Base-by-base conservation (phyloP, 2,888 invertebrate genomes). In the Tolmerus cingulatus region DNA sequence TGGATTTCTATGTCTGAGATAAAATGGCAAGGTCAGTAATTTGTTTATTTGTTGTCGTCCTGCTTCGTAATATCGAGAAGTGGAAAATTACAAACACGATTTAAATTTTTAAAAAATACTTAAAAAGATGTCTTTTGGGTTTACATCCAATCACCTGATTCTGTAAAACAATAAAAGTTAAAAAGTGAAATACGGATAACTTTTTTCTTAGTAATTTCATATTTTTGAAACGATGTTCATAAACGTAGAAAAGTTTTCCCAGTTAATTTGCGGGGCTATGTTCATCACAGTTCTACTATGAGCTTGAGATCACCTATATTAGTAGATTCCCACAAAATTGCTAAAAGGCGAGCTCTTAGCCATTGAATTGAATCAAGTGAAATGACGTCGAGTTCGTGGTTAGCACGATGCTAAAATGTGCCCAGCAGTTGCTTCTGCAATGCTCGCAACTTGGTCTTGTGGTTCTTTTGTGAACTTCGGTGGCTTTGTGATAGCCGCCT, bases 371-470 rank as follows among this genome's bases (percentile, higher is more conserved):
- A 78, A 78, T 78, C 43, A 43, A 23, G 40, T 23, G 46, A 43
- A 78, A 78, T 78, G 19, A 78, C 43, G 78, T 14, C 1, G 14
- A n/a, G 43, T 43, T 78, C 78, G 78, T 19, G 78, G 78, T 43
- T 78, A 66, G n/a, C 43, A 5, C 12, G 19, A 43, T 78, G 43
- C 78, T 78, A 78, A 78, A 78, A 40, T 19, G 81, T 81, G 34
- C n/a, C 88, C 88, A 23, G 88, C 88, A 88, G 88, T 87, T 87
- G 88, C 88, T 88, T 85, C 88, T 88, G 88, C 87, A 87, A 87
- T 86, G 78, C 78, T 78, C 74, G 76, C 77, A 84, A 78, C 84
- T 81, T 77, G 87, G 79, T 87, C 76, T 87, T 87, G 87, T 85
- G 87, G 88, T 88, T 88, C 87, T 86, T 87, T 87, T 88, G 88